These are phyloP conservation scores for Gerris buenoi DNA, from an alignment of 1,140 invertebrate genomes.

Conservation along the genomic window DNA sequence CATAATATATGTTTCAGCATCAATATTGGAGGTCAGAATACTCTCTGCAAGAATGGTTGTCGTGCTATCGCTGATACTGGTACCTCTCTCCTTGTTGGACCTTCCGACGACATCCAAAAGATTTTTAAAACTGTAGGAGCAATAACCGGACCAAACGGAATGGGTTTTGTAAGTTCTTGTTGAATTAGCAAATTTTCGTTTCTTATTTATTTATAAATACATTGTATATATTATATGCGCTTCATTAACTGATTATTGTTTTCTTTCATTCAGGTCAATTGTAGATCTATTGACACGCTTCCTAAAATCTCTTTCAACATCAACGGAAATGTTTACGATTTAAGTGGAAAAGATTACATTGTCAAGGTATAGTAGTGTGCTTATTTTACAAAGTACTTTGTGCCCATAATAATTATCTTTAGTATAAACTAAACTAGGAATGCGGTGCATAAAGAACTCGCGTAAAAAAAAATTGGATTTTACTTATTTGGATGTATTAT, in stretches of 20 bases:
- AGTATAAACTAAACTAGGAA: too few species aligned
- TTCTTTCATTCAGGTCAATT: constrained; percentile 5
- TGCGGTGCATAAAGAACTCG: too few species aligned
- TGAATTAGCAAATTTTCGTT: neutral
- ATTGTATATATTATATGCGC: neutral
- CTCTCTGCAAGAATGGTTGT: constrained; percentile 34
- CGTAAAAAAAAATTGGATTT: too few species aligned
- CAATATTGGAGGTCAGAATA: neutral
- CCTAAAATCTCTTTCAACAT: constrained; percentile 4
- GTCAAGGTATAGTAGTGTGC: too few species aligned
- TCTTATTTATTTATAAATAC: neutral
- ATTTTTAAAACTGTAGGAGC: constrained; percentile 18
- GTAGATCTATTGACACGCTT: neutral
- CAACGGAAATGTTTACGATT: constrained; percentile 2
- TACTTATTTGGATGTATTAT: too few species aligned
- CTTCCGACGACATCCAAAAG: constrained; percentile 34
- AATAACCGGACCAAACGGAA: constrained; percentile 5
- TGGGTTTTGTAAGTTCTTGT: constrained; percentile 13
- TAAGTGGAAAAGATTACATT: constrained; percentile 8
- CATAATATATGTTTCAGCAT: too few species aligned
- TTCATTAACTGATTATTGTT: neutral
- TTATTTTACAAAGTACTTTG: too few species aligned
- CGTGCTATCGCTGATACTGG: constrained; percentile 62
- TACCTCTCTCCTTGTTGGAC: constrained; percentile 56
- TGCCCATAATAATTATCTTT: too few species aligned